Conservation (phyloP, 2,888 invertebrate species). For the Iphiclides podalirius region DNA sequence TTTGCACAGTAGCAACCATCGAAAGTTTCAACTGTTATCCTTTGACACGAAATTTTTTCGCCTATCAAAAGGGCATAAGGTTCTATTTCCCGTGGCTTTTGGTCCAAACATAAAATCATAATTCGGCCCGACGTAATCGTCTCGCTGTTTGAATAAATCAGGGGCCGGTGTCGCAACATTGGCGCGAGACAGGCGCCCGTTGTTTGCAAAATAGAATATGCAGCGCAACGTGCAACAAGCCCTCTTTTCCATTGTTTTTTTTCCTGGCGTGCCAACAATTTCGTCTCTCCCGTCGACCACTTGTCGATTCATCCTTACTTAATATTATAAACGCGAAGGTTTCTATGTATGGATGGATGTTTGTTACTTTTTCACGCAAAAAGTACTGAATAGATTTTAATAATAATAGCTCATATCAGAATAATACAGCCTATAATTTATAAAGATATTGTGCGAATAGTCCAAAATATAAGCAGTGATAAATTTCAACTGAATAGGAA, state of each 20-base stretch:
- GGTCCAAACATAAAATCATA: constrained; percentile 31
- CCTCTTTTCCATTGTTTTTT: constrained; percentile 35
- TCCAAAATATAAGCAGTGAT: no score
- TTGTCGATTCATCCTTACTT: constrained; percentile 23
- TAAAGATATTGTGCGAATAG: no score
- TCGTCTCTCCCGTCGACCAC: constrained; percentile 16
- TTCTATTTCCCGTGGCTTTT: constrained; percentile 36
- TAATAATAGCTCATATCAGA: no score
- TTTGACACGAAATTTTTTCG: constrained; percentile 23
- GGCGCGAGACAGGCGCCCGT: constrained; percentile 34
- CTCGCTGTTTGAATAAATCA: constrained; percentile 64
- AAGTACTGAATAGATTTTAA: no score
- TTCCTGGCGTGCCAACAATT: constrained; percentile 17
- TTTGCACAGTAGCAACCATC: constrained; percentile 49
- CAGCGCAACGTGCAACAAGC: constrained; percentile 37
- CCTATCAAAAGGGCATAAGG: constrained; percentile 36
- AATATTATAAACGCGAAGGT: no score
- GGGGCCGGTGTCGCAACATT: constrained; percentile 54
- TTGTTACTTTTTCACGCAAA: no score
- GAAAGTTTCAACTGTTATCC: constrained; percentile 21
- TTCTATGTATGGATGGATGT: no score
- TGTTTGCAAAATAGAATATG: constrained; percentile 57
- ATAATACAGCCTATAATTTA: no score
- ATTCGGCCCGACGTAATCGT: constrained; percentile 52
- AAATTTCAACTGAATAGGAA: no score